These are phyloP conservation scores for Diglossa cyanea DNA, from an alignment of 2,797 vertebrate genomes.

Conservation along the genomic window DNA sequence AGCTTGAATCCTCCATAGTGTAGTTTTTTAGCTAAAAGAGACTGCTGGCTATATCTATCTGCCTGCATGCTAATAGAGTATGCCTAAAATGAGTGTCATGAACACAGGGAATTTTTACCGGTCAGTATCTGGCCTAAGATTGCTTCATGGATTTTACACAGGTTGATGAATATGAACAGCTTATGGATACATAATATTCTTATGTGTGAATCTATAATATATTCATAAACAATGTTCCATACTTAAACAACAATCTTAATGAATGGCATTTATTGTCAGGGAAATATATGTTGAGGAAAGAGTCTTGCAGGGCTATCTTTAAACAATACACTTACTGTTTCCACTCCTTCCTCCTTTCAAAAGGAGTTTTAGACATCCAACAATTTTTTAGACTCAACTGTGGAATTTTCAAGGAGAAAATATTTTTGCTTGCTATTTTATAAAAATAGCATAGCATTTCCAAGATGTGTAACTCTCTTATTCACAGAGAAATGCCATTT, in stretches of 20 bases:
- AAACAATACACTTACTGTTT: neutral
- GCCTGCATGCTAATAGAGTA: neutral
- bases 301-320: neutral
- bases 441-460: neutral
- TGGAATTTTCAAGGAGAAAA: neutral
- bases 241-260: neutral
- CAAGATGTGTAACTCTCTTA: neutral
- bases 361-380: neutral
- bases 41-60: neutral
- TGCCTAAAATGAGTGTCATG: neutral
- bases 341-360: neutral
- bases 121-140: neutral
- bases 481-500: slow-evolving; percentile 22
- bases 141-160: neutral
- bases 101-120: neutral
- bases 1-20: neutral
- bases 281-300: neutral
- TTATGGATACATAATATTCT: neutral
- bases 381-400: neutral
- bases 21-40: neutral
- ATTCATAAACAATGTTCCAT: neutral
- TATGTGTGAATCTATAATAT: neutral
- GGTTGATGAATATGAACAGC: neutral
- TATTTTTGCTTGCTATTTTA: neutral
- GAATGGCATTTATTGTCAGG: neutral